Percentiles rank a stretch among this genome's conserved stretches.
phyloP scores from a whole-genome alignment of 2,888 invertebrate species.

The Panzeria rudis region DNA sequence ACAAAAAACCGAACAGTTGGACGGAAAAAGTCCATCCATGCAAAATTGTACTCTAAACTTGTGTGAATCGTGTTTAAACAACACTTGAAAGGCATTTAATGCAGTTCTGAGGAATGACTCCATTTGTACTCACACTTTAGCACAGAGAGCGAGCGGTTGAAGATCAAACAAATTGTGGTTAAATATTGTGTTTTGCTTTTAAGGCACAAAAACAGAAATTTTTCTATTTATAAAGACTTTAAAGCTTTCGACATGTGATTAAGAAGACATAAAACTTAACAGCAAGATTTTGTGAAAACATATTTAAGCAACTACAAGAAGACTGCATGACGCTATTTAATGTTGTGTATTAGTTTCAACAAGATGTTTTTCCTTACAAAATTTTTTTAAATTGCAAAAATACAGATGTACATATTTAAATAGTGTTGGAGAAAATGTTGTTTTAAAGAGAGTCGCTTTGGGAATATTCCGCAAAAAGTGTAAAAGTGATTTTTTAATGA shows the following conservation, averaged over 20 bases:
- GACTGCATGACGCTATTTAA: constrained; percentile 68
- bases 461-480: background rate
- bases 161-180: constrained; percentile 65
- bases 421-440: constrained; percentile 18
- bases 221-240: constrained; percentile 43
- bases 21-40: constrained; percentile 12
- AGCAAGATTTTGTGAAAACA: constrained; percentile 40
- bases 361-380: constrained; percentile 17
- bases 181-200: constrained; percentile 41
- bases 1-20: constrained; percentile 15
- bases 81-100: constrained; percentile 48
- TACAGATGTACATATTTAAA: background rate
- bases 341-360: constrained; percentile 15
- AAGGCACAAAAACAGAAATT: background rate
- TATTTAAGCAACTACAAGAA: constrained; percentile 31
- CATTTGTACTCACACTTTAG: constrained; percentile 31
- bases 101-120: constrained; percentile 5
- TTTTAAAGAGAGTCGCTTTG: background rate
- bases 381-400: background rate
- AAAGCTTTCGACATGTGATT: constrained; percentile 59
- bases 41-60: constrained; percentile 34
- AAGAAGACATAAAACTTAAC: constrained; percentile 48
- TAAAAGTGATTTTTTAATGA: too few relatives aligned
- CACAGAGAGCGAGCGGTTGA: constrained; percentile 39
- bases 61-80: constrained; percentile 39